phyloP scores from a whole-genome alignment of 2,113 vertebrate species.

The Paradisaea rubra region DNA sequence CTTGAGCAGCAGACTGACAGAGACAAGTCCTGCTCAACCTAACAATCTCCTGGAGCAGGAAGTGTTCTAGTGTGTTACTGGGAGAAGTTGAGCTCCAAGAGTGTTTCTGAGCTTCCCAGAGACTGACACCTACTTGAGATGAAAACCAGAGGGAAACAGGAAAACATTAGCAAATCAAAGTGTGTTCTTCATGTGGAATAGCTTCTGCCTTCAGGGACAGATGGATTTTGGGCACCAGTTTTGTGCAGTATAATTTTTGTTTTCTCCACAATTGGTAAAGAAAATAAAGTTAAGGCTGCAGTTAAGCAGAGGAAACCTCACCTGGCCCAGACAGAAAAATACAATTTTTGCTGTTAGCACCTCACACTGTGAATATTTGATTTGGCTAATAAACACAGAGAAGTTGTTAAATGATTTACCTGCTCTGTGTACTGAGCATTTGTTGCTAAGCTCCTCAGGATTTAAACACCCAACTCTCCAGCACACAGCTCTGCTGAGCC shows the following conservation, averaged over 20 bases:
- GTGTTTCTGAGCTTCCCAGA: not conserved
- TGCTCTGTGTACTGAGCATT: not conserved
- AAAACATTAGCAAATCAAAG: not conserved
- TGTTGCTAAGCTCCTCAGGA: not conserved
- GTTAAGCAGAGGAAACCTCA: not conserved
- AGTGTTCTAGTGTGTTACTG: not conserved
- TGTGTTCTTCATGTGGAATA: not conserved
- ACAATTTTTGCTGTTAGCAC: not conserved
- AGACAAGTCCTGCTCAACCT: not conserved
- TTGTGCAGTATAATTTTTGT: not conserved
- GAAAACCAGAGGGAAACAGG: not conserved
- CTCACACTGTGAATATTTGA: not conserved
- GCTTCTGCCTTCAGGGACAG: not conserved
- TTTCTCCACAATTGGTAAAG: not conserved
- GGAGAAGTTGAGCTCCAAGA: not conserved
- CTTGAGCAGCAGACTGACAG: slow-evolving; percentile 1
- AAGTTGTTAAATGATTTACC: slow-evolving; percentile 32
- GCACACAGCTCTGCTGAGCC: not conserved
- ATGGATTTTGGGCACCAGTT: not conserved
- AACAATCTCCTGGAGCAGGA: not conserved
- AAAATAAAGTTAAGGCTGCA: not conserved
- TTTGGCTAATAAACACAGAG: not conserved
- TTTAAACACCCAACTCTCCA: not conserved
- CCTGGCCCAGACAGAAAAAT: not conserved
- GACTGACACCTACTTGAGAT: not conserved